phyloP scores from a whole-genome alignment of 2,797 vertebrate species.

The Anniella stebbinsi region DNA sequence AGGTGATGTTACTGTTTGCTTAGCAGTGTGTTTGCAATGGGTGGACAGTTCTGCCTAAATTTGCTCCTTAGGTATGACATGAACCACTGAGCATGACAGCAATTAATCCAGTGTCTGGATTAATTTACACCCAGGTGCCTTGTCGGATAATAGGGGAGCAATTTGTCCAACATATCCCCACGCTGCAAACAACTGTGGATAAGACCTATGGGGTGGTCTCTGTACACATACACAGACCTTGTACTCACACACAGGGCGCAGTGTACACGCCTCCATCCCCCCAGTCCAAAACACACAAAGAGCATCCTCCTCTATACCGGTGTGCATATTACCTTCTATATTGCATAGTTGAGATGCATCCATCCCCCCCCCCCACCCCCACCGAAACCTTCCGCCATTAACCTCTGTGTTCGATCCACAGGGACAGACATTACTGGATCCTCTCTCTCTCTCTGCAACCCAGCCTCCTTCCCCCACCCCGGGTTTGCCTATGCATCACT shows the following conservation, averaged over 20 bases:
- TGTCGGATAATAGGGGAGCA: background rate
- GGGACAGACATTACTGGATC: background rate
- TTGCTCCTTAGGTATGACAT: background rate
- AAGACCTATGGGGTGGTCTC: background rate
- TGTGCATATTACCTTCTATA: too few species aligned
- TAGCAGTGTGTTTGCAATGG: background rate
- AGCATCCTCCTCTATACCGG: background rate
- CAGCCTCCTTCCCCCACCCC: background rate
- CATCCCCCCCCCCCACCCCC: background rate
- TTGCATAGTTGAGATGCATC: too few species aligned
- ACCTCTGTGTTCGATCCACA: background rate
- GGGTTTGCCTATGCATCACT: background rate
- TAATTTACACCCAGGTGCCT: background rate
- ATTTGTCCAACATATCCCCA: background rate
- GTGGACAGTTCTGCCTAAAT: background rate
- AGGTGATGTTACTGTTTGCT: background rate
- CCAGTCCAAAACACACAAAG: constrained; percentile 2
- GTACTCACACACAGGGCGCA: background rate
- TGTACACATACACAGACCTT: background rate
- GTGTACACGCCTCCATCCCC: background rate
- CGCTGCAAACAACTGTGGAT: background rate
- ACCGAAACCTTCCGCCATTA: background rate
- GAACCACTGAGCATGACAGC: background rate
- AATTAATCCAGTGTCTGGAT: background rate
- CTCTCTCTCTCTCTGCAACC: background rate